Evolutionary conservation across 2,797 vertebrate species (phyloP).

Genomic region (Clarias pachynema): DNA sequence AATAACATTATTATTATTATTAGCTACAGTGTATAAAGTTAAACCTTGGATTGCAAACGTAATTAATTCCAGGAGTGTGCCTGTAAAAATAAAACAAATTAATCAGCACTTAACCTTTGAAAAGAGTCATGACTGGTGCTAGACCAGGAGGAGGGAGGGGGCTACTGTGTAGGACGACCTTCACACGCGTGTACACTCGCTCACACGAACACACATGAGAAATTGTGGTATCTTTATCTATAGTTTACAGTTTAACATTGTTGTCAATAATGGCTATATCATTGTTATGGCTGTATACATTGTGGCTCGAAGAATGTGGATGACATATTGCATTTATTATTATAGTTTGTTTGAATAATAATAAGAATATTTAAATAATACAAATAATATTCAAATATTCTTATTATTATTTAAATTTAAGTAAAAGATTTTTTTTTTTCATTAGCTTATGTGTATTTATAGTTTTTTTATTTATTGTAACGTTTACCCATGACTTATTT

Average conservation of each 20-base stretch:
- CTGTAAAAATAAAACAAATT: too few species aligned
- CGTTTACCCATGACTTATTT: constrained; percentile 9
- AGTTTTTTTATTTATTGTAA: neutral
- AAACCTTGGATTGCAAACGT: neutral
- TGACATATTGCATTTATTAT: too few species aligned
- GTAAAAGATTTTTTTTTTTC: neutral
- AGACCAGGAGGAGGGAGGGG: too few species aligned
- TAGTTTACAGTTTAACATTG: neutral
- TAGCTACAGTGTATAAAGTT: neutral
- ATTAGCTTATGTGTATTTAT: neutral
- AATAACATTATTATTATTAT: neutral
- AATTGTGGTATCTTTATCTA: neutral
- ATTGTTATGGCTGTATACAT: neutral
- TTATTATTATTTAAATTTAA: neutral
- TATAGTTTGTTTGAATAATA: too few species aligned
- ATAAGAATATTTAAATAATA: neutral
- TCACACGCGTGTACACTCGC: too few species aligned
- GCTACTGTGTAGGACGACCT: too few species aligned
- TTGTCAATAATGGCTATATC: neutral
- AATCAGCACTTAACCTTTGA: too few species aligned
- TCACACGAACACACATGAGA: neutral
- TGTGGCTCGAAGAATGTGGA: too few species aligned
- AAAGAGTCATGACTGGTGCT: too few species aligned
- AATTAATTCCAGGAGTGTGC: too few species aligned
- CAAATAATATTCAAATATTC: neutral